A percentile compares a stretch with the other conserved stretches of the same genome.
phyloP scores from a whole-genome alignment of 2,888 invertebrate species.

The Hermaeophaga mercurialis region DNA sequence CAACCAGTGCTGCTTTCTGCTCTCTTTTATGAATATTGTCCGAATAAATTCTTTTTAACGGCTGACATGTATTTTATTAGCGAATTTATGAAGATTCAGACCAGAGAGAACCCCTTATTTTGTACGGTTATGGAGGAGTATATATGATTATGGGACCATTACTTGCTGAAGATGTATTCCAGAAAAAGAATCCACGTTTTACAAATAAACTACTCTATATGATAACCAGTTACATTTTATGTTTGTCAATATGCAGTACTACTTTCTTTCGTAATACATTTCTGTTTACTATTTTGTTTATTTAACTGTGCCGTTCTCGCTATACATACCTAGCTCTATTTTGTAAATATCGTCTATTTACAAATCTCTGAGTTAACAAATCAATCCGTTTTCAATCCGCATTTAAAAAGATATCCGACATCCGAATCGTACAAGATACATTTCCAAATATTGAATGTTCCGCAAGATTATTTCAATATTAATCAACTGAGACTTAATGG shows the following conservation, averaged over 20 bases:
- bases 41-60: constrained; percentile 9
- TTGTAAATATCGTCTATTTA: constrained; percentile 9
- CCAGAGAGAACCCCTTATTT: too few species aligned
- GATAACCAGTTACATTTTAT: too few species aligned
- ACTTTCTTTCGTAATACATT: too few species aligned
- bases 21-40: constrained; percentile 9
- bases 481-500: constrained; percentile 17
- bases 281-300: too few species aligned
- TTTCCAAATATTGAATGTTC: constrained; percentile 15
- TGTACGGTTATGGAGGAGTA: too few species aligned
- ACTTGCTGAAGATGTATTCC: too few species aligned
- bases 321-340: not conserved
- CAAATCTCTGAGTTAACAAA: constrained; percentile 4
- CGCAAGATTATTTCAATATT: constrained; percentile 15
- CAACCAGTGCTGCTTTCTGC: constrained; percentile 4
- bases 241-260: too few species aligned
- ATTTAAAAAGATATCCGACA: not conserved
- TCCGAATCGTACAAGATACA: not conserved
- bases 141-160: too few species aligned
- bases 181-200: too few species aligned
- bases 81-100: not conserved
- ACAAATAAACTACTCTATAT: too few species aligned
- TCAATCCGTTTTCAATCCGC: not conserved
- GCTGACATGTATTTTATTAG: not conserved
- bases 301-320: too few species aligned